Evolutionary conservation across 2,888 invertebrate species (phyloP).

Genomic region (Leptinotarsa juncta): DNA sequence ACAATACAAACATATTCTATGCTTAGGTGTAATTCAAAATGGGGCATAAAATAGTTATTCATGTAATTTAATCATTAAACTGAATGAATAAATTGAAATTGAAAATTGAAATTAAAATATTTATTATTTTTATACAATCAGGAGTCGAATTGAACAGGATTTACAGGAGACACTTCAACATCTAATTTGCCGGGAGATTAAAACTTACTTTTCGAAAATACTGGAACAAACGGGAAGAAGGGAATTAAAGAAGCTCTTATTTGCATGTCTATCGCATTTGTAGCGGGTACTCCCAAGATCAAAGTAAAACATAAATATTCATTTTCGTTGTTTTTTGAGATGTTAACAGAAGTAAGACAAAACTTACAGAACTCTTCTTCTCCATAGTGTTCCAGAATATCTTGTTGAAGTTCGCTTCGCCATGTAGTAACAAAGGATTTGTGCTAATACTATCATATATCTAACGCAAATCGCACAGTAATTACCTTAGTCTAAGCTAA

Average conservation of each 20-base stretch:
- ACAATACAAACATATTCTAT: too few relatives aligned
- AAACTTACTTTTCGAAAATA: background rate
- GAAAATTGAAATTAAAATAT: too few relatives aligned
- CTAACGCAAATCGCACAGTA: conserved; percentile 16
- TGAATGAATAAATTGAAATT: too few relatives aligned
- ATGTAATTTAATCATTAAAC: too few relatives aligned
- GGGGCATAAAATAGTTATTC: too few relatives aligned
- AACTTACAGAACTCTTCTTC: background rate
- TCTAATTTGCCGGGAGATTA: background rate
- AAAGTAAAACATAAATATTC: background rate
- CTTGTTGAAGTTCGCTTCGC: background rate
- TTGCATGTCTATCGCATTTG: background rate
- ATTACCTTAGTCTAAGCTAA: conserved; percentile 15
- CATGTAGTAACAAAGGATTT: conserved; percentile 13
- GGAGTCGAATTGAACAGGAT: too few relatives aligned
- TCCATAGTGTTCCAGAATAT: background rate
- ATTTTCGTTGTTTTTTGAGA: background rate
- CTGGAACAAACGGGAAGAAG: background rate
- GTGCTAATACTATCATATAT: conserved; percentile 15
- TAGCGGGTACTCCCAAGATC: background rate
- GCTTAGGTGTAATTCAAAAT: too few relatives aligned
- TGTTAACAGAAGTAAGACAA: background rate
- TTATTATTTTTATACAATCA: too few relatives aligned
- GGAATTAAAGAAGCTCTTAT: background rate
- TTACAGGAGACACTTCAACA: background rate